Evolutionary conservation across 2,797 vertebrate genomes (phyloP).

Genomic region (Sitta carolinensis): DNA sequence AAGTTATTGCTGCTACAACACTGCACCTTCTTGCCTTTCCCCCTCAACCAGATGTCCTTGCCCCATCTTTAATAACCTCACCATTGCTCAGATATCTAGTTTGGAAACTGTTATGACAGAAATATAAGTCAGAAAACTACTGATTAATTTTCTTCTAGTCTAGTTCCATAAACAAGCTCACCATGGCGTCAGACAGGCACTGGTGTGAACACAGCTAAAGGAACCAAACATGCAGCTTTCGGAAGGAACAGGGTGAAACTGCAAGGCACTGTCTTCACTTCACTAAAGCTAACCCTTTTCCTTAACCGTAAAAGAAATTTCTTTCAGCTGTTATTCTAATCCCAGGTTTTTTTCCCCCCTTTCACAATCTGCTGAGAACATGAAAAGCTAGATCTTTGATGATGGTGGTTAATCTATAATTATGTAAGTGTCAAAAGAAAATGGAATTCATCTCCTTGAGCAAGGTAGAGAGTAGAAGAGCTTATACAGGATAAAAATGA

Average conservation of each 20-base stretch:
- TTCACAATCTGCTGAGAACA: neutral
- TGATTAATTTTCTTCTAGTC: neutral
- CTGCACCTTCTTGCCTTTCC: neutral
- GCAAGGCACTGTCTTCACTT: neutral
- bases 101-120: neutral
- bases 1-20: neutral
- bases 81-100: neutral
- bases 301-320: neutral
- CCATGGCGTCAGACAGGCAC: neutral
- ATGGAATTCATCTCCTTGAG: slow-evolving; percentile 20
- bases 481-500: neutral
- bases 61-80: neutral
- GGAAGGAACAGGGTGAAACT: neutral
- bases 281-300: neutral
- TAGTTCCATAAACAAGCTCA: neutral
- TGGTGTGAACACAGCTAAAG: neutral
- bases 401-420: slow-evolving; percentile 25
- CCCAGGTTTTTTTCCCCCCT: neutral
- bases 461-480: neutral
- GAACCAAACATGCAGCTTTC: neutral
- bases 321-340: slow-evolving; percentile 8
- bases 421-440: slow-evolving; percentile 16
- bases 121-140: neutral
- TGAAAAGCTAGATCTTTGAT: slow-evolving; percentile 35
- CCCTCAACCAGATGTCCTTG: neutral